These are phyloP conservation scores for Eulemur rubriventer DNA, from an alignment of 2,797 vertebrate genomes.

Conservation along the genomic window DNA sequence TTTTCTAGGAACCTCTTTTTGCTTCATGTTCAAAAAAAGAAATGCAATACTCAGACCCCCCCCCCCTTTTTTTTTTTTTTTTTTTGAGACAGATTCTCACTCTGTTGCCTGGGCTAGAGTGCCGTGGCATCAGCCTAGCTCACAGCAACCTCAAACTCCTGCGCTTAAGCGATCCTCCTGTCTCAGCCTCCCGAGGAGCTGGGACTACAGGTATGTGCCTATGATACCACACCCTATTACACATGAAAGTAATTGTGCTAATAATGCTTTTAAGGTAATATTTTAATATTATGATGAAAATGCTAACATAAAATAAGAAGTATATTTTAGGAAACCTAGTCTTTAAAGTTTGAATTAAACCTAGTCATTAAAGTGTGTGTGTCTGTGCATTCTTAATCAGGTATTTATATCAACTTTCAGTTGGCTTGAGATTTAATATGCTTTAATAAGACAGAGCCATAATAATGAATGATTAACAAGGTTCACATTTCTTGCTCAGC, in stretches of 20 bases:
- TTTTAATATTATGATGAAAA: conserved; percentile 16
- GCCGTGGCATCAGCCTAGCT: too few species aligned
- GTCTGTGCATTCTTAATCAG: background rate
- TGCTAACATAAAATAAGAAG: conserved; percentile 4
- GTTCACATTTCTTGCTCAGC: background rate
- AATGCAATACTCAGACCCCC: background rate
- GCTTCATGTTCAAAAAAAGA: conserved; percentile 16
- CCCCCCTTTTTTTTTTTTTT: too few species aligned
- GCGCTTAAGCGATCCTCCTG: too few species aligned
- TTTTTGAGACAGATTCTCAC: too few species aligned
- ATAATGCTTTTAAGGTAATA: background rate
- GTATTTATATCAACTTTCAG: background rate
- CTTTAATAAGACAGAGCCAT: background rate
- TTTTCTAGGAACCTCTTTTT: conserved; percentile 28
- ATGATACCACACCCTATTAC: background rate
- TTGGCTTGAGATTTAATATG: conserved; percentile 15
- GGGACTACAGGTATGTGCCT: background rate
- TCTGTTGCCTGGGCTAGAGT: too few species aligned
- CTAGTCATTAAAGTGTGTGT: background rate
- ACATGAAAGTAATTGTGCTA: background rate
- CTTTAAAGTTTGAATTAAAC: conserved; percentile 43
- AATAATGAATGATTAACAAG: background rate
- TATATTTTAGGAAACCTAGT: background rate
- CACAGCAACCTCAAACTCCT: too few species aligned
- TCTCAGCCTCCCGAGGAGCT: too few species aligned